Evolutionary conservation across 1,140 invertebrate species (phyloP), one percentile per base, ranked within the genome.

Genomic region (Cylas formicarius): DNA sequence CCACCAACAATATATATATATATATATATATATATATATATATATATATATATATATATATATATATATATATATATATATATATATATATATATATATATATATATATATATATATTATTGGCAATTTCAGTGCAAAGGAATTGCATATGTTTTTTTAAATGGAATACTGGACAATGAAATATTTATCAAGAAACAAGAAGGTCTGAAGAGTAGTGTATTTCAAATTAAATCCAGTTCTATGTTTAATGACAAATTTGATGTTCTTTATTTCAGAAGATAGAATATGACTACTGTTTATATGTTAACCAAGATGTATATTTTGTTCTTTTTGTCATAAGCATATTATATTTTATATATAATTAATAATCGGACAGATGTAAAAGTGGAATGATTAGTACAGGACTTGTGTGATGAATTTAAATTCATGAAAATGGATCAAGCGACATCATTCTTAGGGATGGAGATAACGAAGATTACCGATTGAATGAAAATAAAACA

Each of bases 191-290:
- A n/a, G n/a, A n/a, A n/a, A n/a, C n/a, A n/a, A n/a, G n/a, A n/a
- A n/a, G n/a, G n/a, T n/a, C n/a, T n/a, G n/a, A 27, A 39, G 27
- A 39, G 10, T 43, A 16, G 27, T 10, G 22, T 24, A 18, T 40
- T 11, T 41, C 0, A 46, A 46, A 46, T 1, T 46, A 29, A 46
- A 46, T 40, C 8, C 17, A 26, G 44, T 28, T 29, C 18, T 46
- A 26, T 40, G 40, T 41, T n/a, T 19, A 20, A 7, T 40, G 20
- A 44, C 22, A 44, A 39, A 9, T 38, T 37, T 39, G 22, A 29
- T 13, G 8, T 18, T 37, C 21, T 13, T 39, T 41, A 2, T 21
- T 43, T 17, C 10, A 41, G 21, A 10, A 18, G 16, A 36, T 21
- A 18, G 10, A 43, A 7, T 39, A 40, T 20, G 41, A 18, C 37